Evolutionary conservation across 2,113 vertebrate species (phyloP).

Genomic region (Bothrops jararaca): DNA sequence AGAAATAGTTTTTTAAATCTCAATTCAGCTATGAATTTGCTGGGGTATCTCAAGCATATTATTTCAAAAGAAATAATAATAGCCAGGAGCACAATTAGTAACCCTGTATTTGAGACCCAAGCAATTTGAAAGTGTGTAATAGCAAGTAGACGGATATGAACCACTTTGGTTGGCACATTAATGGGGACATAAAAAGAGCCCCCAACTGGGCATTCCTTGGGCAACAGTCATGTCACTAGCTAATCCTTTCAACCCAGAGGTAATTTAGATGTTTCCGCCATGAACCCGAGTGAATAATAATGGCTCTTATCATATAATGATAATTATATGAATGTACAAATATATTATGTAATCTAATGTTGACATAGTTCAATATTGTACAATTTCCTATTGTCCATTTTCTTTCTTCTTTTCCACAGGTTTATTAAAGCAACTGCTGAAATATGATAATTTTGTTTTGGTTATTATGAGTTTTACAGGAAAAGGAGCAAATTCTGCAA

Average conservation of each 20-base stretch:
- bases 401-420: conserved; percentile 61
- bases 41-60: not conserved
- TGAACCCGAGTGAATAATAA: not conserved
- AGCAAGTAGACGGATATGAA: not conserved
- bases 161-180: not conserved
- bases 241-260: not conserved
- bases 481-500: conserved; percentile 51
- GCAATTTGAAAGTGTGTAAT: not conserved
- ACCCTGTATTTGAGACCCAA: not conserved
- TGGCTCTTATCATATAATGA: not conserved
- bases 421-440: conserved; percentile 85
- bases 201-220: not conserved
- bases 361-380: not conserved
- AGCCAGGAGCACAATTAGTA: not conserved
- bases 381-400: not conserved
- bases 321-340: not conserved
- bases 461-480: conserved; percentile 80
- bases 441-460: conserved; percentile 78
- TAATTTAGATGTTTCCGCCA: not conserved
- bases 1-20: not conserved
- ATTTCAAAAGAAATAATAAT: not conserved
- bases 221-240: not conserved
- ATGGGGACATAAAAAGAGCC: not conserved
- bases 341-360: not conserved
- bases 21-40: not conserved